Evolutionary conservation across 2,113 vertebrate genomes (phyloP).

Genomic region (Cololabis saira): DNA sequence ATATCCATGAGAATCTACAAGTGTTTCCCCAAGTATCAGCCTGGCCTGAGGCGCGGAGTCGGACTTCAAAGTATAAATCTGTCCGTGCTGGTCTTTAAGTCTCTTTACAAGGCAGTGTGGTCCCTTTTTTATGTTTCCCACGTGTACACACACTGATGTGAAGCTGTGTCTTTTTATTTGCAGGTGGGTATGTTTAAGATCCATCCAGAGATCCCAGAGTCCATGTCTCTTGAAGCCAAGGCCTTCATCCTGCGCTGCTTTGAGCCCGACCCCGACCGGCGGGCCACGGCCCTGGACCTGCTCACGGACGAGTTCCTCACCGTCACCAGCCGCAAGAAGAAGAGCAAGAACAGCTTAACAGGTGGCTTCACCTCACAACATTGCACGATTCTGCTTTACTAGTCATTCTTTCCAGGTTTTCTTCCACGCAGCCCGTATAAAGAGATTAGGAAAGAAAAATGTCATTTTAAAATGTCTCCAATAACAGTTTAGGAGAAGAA

Average conservation of each 20-base stretch:
- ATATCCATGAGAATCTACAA: neutral
- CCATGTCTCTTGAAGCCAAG: constrained; percentile 96
- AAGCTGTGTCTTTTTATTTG: constrained; percentile 13
- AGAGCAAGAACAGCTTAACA: constrained; percentile 87
- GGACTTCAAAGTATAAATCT: too few relatives aligned
- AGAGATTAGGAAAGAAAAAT: too few relatives aligned
- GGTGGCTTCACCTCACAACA: constrained; percentile 75
- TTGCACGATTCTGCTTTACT: neutral
- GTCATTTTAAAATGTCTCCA: too few relatives aligned
- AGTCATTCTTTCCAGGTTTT: neutral
- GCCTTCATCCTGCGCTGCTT: constrained; percentile 96
- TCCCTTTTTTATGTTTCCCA: too few relatives aligned
- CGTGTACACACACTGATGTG: neutral
- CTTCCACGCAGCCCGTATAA: too few relatives aligned
- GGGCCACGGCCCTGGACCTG: constrained; percentile 89
- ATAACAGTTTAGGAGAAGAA: too few relatives aligned
- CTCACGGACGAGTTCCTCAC: constrained; percentile 96
- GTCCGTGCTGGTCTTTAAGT: too few relatives aligned
- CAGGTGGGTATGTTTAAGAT: constrained; percentile 99
- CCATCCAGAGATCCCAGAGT: constrained; percentile 97
- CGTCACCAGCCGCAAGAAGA: constrained; percentile 95
- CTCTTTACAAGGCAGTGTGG: too few relatives aligned
- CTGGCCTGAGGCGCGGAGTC: too few relatives aligned
- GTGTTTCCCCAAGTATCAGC: too few relatives aligned
- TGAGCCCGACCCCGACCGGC: constrained; percentile 93